Evolutionary conservation across 2,113 vertebrate genomes (phyloP).

Genomic region (Archocentrus centrarchus): DNA sequence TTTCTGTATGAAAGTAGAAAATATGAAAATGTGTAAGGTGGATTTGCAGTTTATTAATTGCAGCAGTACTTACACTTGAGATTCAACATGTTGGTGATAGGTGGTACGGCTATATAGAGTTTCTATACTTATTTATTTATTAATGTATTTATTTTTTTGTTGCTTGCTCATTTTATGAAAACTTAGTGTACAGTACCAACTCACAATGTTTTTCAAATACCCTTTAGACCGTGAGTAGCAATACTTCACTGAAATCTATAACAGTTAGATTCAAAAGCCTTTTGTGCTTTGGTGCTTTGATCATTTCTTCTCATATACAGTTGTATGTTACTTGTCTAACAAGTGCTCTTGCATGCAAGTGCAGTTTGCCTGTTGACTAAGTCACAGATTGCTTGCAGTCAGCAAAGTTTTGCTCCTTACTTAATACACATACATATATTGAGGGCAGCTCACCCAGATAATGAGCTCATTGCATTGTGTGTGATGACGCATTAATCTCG

Average conservation of each 20-base stretch:
- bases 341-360: neutral
- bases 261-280: neutral
- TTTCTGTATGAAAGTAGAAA: conserved; percentile 28
- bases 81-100: neutral
- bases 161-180: neutral
- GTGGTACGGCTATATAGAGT: neutral
- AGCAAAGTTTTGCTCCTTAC: neutral
- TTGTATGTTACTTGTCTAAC: neutral
- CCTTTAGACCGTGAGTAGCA: neutral
- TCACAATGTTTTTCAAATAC: neutral
- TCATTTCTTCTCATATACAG: neutral
- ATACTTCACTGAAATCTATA: neutral
- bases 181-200: neutral
- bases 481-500: neutral
- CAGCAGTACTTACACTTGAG: conserved; percentile 18
- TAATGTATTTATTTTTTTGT: neutral
- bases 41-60: conserved; percentile 32
- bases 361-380: neutral
- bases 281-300: neutral
- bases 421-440: neutral
- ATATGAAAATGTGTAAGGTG: conserved; percentile 35
- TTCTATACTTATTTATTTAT: neutral
- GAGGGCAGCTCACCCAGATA: neutral
- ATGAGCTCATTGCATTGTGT: neutral
- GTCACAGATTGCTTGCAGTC: neutral